phyloP scores from a whole-genome alignment of 2,888 invertebrate genomes.

The Gasteruption jaculator region DNA sequence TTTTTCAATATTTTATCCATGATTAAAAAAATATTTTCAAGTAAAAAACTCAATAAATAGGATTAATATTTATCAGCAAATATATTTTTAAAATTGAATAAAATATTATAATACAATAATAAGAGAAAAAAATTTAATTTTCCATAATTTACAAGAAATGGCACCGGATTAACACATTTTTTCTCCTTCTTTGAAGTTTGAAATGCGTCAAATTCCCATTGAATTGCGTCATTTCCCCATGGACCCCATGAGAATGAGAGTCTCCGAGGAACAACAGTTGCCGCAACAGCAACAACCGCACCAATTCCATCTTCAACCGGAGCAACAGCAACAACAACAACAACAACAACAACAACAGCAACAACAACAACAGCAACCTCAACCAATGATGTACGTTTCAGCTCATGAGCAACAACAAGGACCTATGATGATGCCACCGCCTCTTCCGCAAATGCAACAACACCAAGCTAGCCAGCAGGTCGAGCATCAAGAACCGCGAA shows the following conservation, averaged over 20 bases:
- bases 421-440: conserved; percentile 30
- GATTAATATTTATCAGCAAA: no score
- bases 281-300: conserved; percentile 40
- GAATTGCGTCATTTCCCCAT: conserved; percentile 55
- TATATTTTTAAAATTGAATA: no score
- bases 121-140: no score
- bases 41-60: no score
- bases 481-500: conserved; percentile 34
- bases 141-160: no score
- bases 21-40: no score
- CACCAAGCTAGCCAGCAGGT: conserved; percentile 48
- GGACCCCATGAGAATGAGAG: conserved; percentile 57
- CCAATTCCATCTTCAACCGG: conserved; percentile 27
- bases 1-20: no score
- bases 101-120: no score
- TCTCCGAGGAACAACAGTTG: no score
- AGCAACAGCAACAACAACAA: no score
- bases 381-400: conserved; percentile 23
- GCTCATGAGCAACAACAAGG: conserved; percentile 36
- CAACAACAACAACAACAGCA: conserved; percentile 39
- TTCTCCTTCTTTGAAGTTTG: conserved; percentile 27
- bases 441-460: conserved; percentile 16
- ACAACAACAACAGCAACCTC: conserved; percentile 38
- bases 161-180: neutral
- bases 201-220: conserved; percentile 51